A percentile compares a stretch with the other conserved stretches of the same genome.
phyloP scores from a whole-genome alignment of 2,888 invertebrate genomes.

The Dione juno region DNA sequence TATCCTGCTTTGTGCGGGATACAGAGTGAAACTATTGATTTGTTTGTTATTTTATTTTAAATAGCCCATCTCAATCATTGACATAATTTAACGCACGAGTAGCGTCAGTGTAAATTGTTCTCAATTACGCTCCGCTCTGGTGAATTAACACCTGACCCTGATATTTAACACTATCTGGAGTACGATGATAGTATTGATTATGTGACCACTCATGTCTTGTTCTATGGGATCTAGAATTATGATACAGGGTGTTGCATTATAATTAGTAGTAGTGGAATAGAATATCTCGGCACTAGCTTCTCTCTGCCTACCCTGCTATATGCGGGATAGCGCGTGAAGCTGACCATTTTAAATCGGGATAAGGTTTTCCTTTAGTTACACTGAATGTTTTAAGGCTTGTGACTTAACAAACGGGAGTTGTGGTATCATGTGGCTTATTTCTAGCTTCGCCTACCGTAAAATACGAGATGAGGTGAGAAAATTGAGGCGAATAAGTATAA shows the following conservation, averaged over 20 bases:
- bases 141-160: conserved; percentile 54
- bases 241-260: not conserved
- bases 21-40: too few relatives aligned
- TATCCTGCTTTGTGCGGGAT: not conserved
- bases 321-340: not conserved
- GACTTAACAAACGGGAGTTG: too few relatives aligned
- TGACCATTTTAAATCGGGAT: too few relatives aligned
- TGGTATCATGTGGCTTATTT: too few relatives aligned
- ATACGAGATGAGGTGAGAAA: too few relatives aligned
- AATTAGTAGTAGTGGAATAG: not conserved
- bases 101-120: conserved; percentile 50
- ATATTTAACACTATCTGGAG: conserved; percentile 18
- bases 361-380: too few relatives aligned
- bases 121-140: conserved; percentile 51
- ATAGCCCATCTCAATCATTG: not conserved
- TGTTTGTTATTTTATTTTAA: too few relatives aligned
- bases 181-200: conserved; percentile 1
- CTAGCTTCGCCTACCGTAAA: too few relatives aligned
- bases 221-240: not conserved
- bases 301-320: not conserved
- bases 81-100: conserved; percentile 21
- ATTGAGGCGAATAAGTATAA: too few relatives aligned
- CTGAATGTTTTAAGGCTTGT: too few relatives aligned
- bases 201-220: not conserved
- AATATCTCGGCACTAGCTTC: not conserved